Evolutionary conservation across 1,140 invertebrate genomes (phyloP), one percentile per base, ranked within the genome.

Genomic region (Octopus sinensis): DNA sequence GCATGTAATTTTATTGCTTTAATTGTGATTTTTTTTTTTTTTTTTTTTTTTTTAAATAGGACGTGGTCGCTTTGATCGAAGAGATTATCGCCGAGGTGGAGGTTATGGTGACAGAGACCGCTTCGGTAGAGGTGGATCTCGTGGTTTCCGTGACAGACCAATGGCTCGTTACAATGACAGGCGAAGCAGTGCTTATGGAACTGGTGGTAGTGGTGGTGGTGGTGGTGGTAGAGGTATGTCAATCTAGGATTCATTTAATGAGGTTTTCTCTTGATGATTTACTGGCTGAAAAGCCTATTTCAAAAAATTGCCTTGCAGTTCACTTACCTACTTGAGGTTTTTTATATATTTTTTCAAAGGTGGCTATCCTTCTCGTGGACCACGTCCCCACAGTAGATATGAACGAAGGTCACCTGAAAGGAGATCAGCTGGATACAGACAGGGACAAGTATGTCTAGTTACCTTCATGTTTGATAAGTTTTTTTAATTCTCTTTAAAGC

Each of bases 41-140:
- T 80, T 62, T 82, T 83, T 82, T 30, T 68, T 80, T 30, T 13
- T 53, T 76, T 78, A 62, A 9, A 81, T 80, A 53, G 79, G 76
- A 51, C 80, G 80, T 76, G 81, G 83, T 76, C 76, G 62, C 51
- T 30, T 62, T 56, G 82, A 79, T 68, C 77, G 79, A 54, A 79
- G 81, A 12, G 52, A 82, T 13, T 78, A 81, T 7, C 77, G 84
- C 51, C 83, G 84, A 76, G 76, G 86, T 77, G 83, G 84, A 56
- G 71, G 84, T 43, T 77, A 84, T 54, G 79, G 82, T 76, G 83
- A 81, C 30, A 75, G 84, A 23, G 84, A 83, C 78, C 76, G 83
- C 53, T 54, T 83, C 6, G 76, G 81, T 23, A 51, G 83, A n/a
- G 79, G 81, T 77, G 80, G 84, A 62, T 30, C 68, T 73, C 76